Conservation (phyloP, 2,888 invertebrate species). For the Tipula confusa region DNA sequence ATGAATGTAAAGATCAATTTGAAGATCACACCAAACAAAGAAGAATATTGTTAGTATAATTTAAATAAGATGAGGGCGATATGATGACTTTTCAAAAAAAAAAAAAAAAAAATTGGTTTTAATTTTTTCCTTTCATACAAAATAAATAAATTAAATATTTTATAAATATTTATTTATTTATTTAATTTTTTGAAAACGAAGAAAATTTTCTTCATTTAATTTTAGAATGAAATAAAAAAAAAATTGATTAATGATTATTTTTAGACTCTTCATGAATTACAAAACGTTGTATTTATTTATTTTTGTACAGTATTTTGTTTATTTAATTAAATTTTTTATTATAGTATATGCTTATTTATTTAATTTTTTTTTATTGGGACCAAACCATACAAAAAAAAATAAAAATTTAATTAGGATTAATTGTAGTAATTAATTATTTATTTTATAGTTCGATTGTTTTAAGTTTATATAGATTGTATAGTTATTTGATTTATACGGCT, state of each 20-base stretch:
- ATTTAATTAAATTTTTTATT: conserved; percentile 4
- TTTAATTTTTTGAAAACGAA: background rate
- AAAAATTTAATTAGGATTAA: background rate
- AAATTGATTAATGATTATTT: conserved; percentile 25
- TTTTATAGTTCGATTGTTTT: conserved; percentile 1
- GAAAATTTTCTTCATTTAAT: background rate
- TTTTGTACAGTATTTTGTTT: background rate
- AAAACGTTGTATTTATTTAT: background rate
- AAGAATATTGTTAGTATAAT: background rate
- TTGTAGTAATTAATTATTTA: conserved; percentile 5
- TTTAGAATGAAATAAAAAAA: background rate
- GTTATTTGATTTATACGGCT: too few species aligned
- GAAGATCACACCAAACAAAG: background rate
- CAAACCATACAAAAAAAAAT: background rate
- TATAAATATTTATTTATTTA: conserved; percentile 4
- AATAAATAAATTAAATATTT: background rate
- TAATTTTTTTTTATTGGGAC: background rate
- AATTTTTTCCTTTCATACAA: background rate
- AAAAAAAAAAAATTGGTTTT: background rate
- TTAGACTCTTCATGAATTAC: background rate
- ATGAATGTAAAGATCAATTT: background rate
- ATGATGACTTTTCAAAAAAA: background rate
- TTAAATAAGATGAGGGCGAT: conserved; percentile 14
- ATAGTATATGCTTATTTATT: conserved; percentile 14
- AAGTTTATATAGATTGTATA: background rate